A percentile compares a stretch with the other conserved stretches of the same genome.
Evolutionary conservation across 1,140 invertebrate genomes (phyloP).

Genomic region (Laupala kohalensis): DNA sequence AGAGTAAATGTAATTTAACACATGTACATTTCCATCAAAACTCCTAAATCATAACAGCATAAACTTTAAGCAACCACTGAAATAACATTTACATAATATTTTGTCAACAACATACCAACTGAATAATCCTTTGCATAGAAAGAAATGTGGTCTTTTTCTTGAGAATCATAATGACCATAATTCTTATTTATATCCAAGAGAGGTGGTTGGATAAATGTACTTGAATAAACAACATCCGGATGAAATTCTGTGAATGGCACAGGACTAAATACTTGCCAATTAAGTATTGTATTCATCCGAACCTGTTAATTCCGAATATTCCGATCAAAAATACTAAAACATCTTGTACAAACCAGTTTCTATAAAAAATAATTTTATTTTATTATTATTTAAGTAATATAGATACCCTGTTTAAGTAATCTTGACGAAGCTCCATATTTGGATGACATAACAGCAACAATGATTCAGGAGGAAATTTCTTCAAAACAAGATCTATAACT

Average conservation of each 20-base stretch:
- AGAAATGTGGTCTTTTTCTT: constrained; percentile 55
- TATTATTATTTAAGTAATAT: constrained; percentile 1
- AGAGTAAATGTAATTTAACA: not conserved
- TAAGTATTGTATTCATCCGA: constrained; percentile 70
- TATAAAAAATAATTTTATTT: constrained; percentile 8
- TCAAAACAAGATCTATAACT: constrained; percentile 52
- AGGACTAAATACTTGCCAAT: constrained; percentile 67
- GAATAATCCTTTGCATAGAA: constrained; percentile 76
- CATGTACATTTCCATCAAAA: not conserved
- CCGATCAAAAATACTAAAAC: constrained; percentile 8
- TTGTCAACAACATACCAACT: constrained; percentile 34
- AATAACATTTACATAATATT: not conserved
- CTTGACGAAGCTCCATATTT: constrained; percentile 52
- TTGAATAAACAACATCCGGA: constrained; percentile 42
- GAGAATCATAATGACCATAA: constrained; percentile 64
- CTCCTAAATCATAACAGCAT: not conserved
- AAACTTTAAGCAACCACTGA: constrained; percentile 5
- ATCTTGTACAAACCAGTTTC: constrained; percentile 2
- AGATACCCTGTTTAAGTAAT: constrained; percentile 70
- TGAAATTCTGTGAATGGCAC: constrained; percentile 69
- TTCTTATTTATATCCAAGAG: constrained; percentile 61
- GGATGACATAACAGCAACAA: constrained; percentile 50
- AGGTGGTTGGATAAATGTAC: constrained; percentile 35
- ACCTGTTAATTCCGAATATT: constrained; percentile 36
- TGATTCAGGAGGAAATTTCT: constrained; percentile 55